A percentile compares a stretch with the other conserved stretches of the same genome.
Conservation (phyloP, 2,113 vertebrate species). For the Eretmochelys imbricata region DNA sequence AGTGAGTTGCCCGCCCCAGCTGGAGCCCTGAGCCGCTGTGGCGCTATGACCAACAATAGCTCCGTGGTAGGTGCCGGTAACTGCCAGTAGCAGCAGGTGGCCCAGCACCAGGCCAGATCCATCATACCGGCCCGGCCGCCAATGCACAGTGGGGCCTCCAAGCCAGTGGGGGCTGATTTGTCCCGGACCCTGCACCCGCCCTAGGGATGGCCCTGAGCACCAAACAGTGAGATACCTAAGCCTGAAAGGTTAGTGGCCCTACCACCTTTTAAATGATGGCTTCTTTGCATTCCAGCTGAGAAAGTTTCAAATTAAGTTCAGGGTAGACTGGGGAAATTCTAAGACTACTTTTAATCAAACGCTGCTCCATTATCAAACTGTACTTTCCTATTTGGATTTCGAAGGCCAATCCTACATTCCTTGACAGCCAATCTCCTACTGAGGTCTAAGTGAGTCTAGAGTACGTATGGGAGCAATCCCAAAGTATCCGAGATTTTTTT, state of each 20-base stretch:
- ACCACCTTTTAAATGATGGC: not conserved
- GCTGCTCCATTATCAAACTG: not conserved
- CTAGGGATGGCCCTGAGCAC: not conserved
- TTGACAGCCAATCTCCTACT: not conserved
- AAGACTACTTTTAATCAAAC: not conserved
- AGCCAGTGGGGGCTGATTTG: no score
- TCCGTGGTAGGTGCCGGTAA: no score
- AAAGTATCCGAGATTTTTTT: not conserved
- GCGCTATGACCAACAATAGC: no score
- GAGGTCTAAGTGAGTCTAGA: not conserved
- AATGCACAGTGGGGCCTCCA: no score
- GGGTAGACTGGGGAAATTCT: not conserved
- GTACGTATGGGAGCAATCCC: not conserved
- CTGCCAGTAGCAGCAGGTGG: no score
- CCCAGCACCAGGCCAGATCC: no score
- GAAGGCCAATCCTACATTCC: not conserved
- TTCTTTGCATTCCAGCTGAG: not conserved
- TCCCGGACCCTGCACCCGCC: accelerated
- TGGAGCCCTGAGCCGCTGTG: no score
- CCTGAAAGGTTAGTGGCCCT: not conserved
- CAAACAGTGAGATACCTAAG: not conserved
- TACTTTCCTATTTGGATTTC: not conserved
- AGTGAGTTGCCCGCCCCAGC: no score
- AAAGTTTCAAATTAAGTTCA: no score
- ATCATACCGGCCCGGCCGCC: no score